Conservation (phyloP, 1,140 invertebrate genomes). For the Chelonus insularis region DNA sequence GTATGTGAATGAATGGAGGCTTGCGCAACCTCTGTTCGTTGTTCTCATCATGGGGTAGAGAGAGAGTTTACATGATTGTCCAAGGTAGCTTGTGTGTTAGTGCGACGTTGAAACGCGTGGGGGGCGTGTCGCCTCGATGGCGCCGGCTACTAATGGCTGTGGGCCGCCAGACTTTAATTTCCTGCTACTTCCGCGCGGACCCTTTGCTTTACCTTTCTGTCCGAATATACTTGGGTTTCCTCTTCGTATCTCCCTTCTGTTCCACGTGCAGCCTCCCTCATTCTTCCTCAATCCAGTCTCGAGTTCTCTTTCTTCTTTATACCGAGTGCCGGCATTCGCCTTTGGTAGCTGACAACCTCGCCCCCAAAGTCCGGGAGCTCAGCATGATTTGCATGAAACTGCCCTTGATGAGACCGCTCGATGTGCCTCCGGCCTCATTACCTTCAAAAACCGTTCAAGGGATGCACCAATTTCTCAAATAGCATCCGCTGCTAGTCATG, state of each 20-base stretch:
- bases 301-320: conserved; percentile 22
- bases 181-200: conserved; percentile 61
- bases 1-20: not conserved
- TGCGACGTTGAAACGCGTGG: conserved; percentile 51
- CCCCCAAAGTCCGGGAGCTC: conserved; percentile 11
- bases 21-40: not conserved
- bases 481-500: conserved; percentile 24
- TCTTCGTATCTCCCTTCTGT: conserved; percentile 13
- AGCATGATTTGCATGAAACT: conserved; percentile 51
- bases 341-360: conserved; percentile 23
- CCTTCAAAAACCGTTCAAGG: conserved; percentile 5
- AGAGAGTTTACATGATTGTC: conserved; percentile 31
- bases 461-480: conserved; percentile 11
- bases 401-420: conserved; percentile 39
- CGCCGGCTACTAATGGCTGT: conserved; percentile 61
- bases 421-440: conserved; percentile 44
- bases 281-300: conserved; percentile 30
- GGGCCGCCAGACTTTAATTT: conserved; percentile 62
- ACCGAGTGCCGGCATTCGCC: not conserved
- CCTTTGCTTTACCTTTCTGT: conserved; percentile 55
- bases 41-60: conserved; percentile 8
- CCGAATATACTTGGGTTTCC: conserved; percentile 46
- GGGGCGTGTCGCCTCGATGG: conserved; percentile 61
- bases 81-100: conserved; percentile 35
- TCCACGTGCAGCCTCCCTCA: conserved; percentile 21